Percentiles rank a stretch among this genome's conserved stretches.
These are phyloP conservation scores for Brachyrhaphis roseni DNA, from an alignment of 2,797 vertebrate species.

Conservation along the genomic window DNA sequence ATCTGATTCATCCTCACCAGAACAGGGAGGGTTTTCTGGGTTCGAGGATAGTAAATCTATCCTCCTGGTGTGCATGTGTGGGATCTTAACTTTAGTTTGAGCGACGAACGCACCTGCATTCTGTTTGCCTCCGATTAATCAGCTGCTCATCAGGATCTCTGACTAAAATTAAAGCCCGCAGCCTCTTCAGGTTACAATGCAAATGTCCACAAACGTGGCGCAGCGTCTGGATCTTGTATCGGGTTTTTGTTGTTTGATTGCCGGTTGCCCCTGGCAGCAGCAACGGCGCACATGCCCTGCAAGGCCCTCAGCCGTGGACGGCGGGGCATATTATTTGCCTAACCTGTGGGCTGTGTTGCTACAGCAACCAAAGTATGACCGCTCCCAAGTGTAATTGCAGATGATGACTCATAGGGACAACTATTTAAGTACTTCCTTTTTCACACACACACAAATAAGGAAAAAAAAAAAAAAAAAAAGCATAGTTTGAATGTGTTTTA, in stretches of 20 bases:
- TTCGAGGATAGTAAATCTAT: conserved; percentile 67
- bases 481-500: conserved; percentile 7
- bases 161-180: conserved; percentile 68
- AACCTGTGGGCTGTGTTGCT: conserved; percentile 73
- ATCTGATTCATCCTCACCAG: conserved; percentile 73
- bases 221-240: conserved; percentile 62
- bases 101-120: conserved; percentile 33
- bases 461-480: background rate
- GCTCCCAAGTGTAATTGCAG: conserved; percentile 73
- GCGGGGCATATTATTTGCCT: conserved; percentile 69
- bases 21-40: conserved; percentile 54
- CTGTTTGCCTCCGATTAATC: conserved; percentile 34
- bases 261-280: conserved; percentile 68
- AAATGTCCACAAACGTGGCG: conserved; percentile 50
- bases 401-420: conserved; percentile 74
- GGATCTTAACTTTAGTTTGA: background rate
- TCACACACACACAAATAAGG: background rate
- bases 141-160: conserved; percentile 32
- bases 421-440: conserved; percentile 35
- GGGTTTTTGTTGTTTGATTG: conserved; percentile 74
- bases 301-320: conserved; percentile 39
- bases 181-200: conserved; percentile 66
- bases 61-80: conserved; percentile 2
- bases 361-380: conserved; percentile 71
- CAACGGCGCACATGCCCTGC: conserved; percentile 36